Evolutionary conservation across 2,888 invertebrate genomes (phyloP).

Genomic region (Synergus gifuensis): DNA sequence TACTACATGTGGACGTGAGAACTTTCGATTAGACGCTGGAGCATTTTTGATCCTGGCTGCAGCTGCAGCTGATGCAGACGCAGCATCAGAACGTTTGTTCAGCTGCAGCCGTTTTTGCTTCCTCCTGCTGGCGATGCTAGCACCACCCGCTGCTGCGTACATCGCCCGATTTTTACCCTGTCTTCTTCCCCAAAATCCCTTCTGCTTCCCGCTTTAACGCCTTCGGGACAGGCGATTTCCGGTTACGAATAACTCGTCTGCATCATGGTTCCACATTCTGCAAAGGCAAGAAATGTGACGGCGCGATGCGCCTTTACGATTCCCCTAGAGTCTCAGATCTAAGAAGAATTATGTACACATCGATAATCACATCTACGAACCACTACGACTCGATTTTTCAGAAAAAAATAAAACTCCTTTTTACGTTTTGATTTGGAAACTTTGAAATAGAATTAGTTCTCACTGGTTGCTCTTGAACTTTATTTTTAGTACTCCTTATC

Average conservation of each 20-base stretch:
- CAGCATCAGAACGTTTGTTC: constrained; percentile 67
- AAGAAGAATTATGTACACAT: constrained; percentile 24
- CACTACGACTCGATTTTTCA: neutral
- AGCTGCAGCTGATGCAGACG: constrained; percentile 48
- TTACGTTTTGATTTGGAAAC: constrained; percentile 1
- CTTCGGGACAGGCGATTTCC: constrained; percentile 61
- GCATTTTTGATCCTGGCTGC: constrained; percentile 54
- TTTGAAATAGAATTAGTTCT: neutral
- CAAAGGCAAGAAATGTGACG: constrained; percentile 68
- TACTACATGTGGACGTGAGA: constrained; percentile 63
- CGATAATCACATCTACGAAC: constrained; percentile 22
- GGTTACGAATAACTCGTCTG: constrained; percentile 58
- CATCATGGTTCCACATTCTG: constrained; percentile 60
- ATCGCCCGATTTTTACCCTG: constrained; percentile 76
- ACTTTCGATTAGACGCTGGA: constrained; percentile 59
- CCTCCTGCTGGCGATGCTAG: constrained; percentile 89
- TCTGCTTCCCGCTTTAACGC: constrained; percentile 62
- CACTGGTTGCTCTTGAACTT: neutral
- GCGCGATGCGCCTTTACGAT: constrained; percentile 56
- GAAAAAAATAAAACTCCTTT: neutral
- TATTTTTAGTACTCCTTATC: too few species aligned
- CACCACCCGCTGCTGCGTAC: constrained; percentile 95
- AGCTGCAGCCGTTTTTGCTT: constrained; percentile 80
- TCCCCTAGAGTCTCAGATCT: constrained; percentile 7
- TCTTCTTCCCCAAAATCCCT: constrained; percentile 34